A percentile compares a stretch with the other conserved stretches of the same genome.
Evolutionary conservation across 92 coral and sea anemone genomes (phyloP).

Genomic region (Heteractis magnifica): DNA sequence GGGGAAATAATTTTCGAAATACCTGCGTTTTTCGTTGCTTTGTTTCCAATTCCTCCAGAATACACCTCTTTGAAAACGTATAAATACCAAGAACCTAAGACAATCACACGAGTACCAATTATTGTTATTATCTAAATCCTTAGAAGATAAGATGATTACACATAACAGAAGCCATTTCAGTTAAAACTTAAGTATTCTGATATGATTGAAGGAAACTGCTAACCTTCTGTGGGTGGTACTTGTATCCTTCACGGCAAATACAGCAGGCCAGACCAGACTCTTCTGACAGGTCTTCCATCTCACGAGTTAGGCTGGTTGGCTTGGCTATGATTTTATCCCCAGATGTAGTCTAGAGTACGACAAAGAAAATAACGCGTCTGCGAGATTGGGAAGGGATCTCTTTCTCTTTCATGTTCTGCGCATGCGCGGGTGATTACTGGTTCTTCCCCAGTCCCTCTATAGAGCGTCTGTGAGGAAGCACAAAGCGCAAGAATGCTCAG

Average conservation of each 20-base stretch:
- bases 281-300: slow-evolving; percentile 91
- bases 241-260: slow-evolving; percentile 96
- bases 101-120: not conserved
- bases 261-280: slow-evolving; percentile 96
- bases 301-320: slow-evolving; percentile 78
- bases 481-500: no score
- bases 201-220: not conserved
- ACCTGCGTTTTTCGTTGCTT: slow-evolving; percentile 98
- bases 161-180: no score
- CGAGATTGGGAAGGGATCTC: no score
- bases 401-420: no score
- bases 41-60: slow-evolving; percentile 80
- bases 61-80: slow-evolving; percentile 92
- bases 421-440: no score
- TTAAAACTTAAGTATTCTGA: no score
- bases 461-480: no score
- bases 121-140: no score
- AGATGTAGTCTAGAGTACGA: slow-evolving; percentile 65
- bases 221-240: slow-evolving; percentile 96
- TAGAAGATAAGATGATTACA: no score
- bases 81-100: slow-evolving; percentile 93
- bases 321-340: slow-evolving; percentile 94
- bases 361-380: not conserved
- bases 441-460: no score
- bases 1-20: not conserved